Evolutionary conservation across 2,113 vertebrate genomes (phyloP).

Genomic region (Nothobranchius kuhntae): DNA sequence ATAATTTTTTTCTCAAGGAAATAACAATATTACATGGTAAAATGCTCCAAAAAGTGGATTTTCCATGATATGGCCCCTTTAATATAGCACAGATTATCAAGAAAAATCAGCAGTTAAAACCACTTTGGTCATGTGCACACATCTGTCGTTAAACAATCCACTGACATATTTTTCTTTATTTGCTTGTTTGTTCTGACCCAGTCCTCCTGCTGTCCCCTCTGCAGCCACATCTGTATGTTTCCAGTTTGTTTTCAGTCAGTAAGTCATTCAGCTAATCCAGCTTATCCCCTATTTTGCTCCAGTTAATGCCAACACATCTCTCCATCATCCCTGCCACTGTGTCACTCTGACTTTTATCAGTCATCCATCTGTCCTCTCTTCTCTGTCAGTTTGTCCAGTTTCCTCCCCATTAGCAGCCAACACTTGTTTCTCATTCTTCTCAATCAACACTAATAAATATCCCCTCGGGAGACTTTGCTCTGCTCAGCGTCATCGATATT

Average conservation of each 20-base stretch:
- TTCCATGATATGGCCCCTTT: too few relatives aligned
- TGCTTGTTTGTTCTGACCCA: constrained; percentile 5
- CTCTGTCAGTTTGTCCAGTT: constrained; percentile 59
- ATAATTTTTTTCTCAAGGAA: too few relatives aligned
- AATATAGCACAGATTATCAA: too few relatives aligned
- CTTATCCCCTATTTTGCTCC: constrained; percentile 51
- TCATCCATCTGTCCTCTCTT: constrained; percentile 27
- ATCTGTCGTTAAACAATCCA: constrained; percentile 28
- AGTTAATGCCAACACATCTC: constrained; percentile 54
- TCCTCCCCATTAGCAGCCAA: constrained; percentile 64
- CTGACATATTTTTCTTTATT: constrained; percentile 4
- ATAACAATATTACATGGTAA: too few relatives aligned
- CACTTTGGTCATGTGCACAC: neutral
- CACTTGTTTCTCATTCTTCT: constrained; percentile 64
- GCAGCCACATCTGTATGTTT: constrained; percentile 52
- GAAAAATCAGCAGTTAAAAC: neutral
- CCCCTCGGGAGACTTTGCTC: constrained; percentile 62
- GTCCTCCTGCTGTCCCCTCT: constrained; percentile 42
- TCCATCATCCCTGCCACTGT: constrained; percentile 44
- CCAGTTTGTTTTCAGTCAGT: constrained; percentile 44
- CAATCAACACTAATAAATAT: constrained; percentile 77
- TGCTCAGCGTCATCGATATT: constrained; percentile 58
- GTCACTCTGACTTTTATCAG: constrained; percentile 20
- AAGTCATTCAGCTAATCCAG: constrained; percentile 52
- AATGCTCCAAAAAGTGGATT: too few relatives aligned